Conservation (phyloP, 2,113 vertebrate genomes). For the Chlamydotis undulata region DNA sequence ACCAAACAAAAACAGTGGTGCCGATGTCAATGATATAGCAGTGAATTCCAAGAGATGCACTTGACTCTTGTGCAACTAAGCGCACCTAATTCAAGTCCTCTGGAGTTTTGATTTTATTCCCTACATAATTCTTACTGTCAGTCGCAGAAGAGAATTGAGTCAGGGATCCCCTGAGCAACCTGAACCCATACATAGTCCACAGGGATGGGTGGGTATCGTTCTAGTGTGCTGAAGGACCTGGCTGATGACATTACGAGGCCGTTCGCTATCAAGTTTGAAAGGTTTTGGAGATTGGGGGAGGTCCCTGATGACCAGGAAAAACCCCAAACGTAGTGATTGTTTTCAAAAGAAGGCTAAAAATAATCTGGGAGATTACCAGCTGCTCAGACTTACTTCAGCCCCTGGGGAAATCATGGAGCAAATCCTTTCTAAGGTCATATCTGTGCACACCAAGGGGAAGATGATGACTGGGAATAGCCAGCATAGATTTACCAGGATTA, state of each 20-base stretch:
- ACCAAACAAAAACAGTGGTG: background rate
- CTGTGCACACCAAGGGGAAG: background rate
- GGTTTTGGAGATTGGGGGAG: background rate
- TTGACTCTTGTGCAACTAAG: background rate
- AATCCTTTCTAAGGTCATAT: background rate
- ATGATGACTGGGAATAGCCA: background rate
- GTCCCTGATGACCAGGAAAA: background rate
- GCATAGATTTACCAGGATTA: background rate
- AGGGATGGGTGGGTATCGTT: background rate
- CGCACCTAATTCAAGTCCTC: background rate
- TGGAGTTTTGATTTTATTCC: background rate
- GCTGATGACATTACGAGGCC: background rate
- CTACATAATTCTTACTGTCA: background rate
- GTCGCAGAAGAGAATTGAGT: background rate
- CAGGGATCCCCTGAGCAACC: background rate
- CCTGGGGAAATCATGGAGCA: slow-evolving; percentile 26
- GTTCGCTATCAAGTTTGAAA: background rate
- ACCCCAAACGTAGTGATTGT: background rate
- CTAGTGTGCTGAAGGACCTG: background rate
- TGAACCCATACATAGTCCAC: background rate
- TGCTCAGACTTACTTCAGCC: background rate
- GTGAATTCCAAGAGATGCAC: background rate
- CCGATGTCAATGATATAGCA: background rate
- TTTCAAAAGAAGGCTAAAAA: background rate
- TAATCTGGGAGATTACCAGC: background rate